A percentile compares a stretch with the other conserved stretches of the same genome.
These are phyloP conservation scores for Microcebus murinus DNA, from an alignment of 2,113 vertebrate species.

Conservation along the genomic window DNA sequence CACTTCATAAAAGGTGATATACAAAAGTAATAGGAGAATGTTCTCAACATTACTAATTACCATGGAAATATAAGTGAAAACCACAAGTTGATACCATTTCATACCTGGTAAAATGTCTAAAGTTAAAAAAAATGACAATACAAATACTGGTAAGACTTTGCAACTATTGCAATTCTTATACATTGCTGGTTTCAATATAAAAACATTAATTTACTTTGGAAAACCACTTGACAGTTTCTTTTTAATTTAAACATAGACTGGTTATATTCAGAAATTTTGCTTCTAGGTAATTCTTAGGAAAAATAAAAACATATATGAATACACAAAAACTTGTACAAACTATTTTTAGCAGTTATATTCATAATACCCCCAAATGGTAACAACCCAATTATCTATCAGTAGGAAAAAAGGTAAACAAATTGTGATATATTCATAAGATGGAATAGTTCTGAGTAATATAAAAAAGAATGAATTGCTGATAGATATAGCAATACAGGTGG, in stretches of 20 bases:
- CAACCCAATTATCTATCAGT: neutral
- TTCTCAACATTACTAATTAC: neutral
- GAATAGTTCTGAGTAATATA: neutral
- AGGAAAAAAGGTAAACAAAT: neutral
- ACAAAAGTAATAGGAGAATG: neutral
- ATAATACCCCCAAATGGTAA: neutral
- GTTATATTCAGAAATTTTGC: neutral
- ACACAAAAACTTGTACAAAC: neutral
- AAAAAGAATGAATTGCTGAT: neutral
- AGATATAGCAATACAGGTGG: neutral
- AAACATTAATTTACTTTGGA: neutral
- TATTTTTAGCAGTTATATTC: neutral
- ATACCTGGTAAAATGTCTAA: neutral
- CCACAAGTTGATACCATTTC: neutral
- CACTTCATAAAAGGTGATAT: neutral
- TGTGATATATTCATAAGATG: neutral
- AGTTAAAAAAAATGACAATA: neutral
- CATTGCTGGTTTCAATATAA: neutral
- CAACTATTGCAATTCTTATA: neutral
- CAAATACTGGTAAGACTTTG: neutral
- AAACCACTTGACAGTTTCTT: neutral
- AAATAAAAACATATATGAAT: neutral
- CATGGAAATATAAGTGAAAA: neutral
- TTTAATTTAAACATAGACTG: neutral
- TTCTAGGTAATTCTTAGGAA: neutral